These are phyloP conservation scores for Megaceryle torquata DNA, from an alignment of 2,113 vertebrate species.

Conservation along the genomic window DNA sequence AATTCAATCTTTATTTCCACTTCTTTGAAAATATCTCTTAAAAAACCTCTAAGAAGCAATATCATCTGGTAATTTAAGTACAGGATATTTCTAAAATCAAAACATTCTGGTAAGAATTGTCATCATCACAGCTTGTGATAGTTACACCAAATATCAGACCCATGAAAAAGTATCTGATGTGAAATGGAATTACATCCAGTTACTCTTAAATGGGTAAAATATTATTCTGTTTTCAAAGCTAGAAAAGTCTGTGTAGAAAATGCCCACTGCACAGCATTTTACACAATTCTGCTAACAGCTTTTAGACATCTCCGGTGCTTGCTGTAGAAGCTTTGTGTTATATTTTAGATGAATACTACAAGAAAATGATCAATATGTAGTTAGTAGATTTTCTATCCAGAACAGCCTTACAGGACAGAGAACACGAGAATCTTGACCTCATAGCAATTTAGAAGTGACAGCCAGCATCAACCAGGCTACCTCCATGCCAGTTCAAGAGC, in stretches of 20 bases:
- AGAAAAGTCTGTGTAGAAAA: neutral
- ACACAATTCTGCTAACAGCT: neutral
- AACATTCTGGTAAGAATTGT: neutral
- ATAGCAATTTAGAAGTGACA: constrained; percentile 33
- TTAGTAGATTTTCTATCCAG: neutral
- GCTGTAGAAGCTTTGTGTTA: neutral
- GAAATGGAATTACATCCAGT: neutral
- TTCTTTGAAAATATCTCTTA: neutral
- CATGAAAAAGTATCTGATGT: neutral
- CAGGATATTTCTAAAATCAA: neutral
- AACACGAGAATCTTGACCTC: constrained; percentile 53
- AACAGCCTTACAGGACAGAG: constrained; percentile 8
- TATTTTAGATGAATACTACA: neutral
- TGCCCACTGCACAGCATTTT: neutral
- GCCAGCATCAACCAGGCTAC: neutral
- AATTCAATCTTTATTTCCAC: neutral
- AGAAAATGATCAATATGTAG: neutral
- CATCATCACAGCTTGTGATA: neutral
- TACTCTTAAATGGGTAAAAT: neutral
- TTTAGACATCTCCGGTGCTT: neutral
- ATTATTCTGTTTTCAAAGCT: neutral
- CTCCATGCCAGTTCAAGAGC: neutral
- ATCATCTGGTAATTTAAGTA: neutral
- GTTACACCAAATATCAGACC: neutral
- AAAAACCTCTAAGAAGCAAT: neutral